phyloP scores from a whole-genome alignment of 2,113 vertebrate genomes.

The Phylloscopus trochilus region DNA sequence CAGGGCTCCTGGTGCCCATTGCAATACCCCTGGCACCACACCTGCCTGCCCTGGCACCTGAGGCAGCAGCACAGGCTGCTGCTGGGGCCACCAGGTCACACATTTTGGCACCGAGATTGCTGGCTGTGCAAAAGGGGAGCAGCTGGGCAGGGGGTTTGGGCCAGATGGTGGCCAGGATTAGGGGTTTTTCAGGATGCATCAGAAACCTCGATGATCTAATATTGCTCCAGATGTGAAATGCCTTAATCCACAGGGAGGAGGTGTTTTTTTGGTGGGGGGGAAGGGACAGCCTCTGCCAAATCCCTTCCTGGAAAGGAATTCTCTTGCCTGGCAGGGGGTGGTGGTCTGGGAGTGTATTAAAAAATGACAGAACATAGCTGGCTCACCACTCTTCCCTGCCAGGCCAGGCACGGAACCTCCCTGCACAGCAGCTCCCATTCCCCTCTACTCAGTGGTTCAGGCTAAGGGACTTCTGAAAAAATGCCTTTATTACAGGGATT shows the following conservation, averaged over 20 bases:
- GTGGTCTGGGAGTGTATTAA: background rate
- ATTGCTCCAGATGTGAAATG: slow-evolving; percentile 28
- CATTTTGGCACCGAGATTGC: background rate
- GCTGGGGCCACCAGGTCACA: fast-evolving
- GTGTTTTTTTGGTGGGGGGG: background rate
- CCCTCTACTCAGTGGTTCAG: background rate
- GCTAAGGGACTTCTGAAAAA: background rate
- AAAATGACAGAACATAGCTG: background rate
- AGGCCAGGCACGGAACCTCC: background rate
- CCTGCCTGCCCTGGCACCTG: background rate
- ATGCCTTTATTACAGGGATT: slow-evolving; percentile 56
- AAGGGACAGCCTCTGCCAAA: background rate
- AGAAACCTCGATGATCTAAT: slow-evolving; percentile 9
- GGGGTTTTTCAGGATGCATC: background rate
- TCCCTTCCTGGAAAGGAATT: slow-evolving; percentile 19
- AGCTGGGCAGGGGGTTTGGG: background rate
- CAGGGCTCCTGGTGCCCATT: fast-evolving
- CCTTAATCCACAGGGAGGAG: slow-evolving; percentile 16
- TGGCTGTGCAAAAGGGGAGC: background rate
- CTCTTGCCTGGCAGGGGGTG: background rate
- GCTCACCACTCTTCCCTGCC: background rate
- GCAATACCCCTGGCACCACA: background rate
- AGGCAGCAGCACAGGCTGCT: fast-evolving
- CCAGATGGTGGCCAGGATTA: slow-evolving; percentile 52
- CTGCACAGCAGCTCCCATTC: background rate